Evolutionary conservation across 2,888 invertebrate genomes (phyloP).

Genomic region (Sisyra terminalis): DNA sequence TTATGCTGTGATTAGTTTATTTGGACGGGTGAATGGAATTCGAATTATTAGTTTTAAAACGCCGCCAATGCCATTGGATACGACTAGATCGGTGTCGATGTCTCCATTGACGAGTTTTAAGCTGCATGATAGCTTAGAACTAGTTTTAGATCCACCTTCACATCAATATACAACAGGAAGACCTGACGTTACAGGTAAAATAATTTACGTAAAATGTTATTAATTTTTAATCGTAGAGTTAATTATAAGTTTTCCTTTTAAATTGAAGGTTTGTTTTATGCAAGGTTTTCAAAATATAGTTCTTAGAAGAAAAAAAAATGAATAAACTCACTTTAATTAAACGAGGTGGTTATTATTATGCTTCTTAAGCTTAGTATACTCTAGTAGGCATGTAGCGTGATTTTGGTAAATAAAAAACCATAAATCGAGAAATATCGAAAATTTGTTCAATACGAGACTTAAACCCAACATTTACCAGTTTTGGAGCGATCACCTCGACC

Average conservation of each 20-base stretch:
- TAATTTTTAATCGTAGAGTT: not conserved
- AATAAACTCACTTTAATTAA: no score
- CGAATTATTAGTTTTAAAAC: slow-evolving; percentile 50
- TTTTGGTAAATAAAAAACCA: no score
- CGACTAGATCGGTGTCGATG: slow-evolving; percentile 15
- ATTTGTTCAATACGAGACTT: no score
- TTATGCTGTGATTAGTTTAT: slow-evolving; percentile 69
- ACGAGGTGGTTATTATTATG: no score
- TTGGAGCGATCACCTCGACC: no score
- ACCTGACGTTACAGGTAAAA: slow-evolving; percentile 4
- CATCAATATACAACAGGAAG: slow-evolving; percentile 12
- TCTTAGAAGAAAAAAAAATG: no score
- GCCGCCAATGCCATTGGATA: slow-evolving; percentile 29
- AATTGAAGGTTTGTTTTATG: no score
- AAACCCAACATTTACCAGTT: no score
- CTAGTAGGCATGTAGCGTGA: no score
- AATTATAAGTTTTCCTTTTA: not conserved
- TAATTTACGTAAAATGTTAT: not conserved
- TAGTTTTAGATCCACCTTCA: slow-evolving; percentile 36
- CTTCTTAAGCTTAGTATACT: no score
- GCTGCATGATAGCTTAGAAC: slow-evolving; percentile 42
- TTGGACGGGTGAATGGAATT: slow-evolving; percentile 61
- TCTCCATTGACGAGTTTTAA: slow-evolving; percentile 31
- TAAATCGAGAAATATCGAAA: no score
- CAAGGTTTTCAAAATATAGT: no score